Conservation (phyloP, 1,140 invertebrate genomes). For the Littorina saxatilis region DNA sequence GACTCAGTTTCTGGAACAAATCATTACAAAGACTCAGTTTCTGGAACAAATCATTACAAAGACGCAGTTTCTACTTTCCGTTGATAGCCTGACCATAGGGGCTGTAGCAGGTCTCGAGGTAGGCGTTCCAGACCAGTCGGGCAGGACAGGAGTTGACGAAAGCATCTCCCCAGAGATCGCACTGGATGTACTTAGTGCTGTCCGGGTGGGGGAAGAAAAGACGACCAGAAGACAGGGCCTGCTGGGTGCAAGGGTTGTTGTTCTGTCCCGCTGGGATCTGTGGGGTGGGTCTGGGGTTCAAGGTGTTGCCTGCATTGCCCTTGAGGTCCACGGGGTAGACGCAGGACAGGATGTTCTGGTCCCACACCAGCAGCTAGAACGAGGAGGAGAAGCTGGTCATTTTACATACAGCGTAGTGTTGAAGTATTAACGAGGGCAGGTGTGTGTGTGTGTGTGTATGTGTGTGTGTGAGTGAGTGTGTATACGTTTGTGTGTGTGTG, state of each 20-base stretch:
- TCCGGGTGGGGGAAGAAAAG: conserved; percentile 50
- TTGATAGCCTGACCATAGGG: conserved; percentile 27
- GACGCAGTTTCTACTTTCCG: no score
- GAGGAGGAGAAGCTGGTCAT: background rate
- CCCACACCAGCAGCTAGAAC: conserved; percentile 21
- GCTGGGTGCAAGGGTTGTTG: conserved; percentile 10
- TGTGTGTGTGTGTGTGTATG: no score
- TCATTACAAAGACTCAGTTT: no score
- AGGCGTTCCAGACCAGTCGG: conserved; percentile 54
- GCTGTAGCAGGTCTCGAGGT: conserved; percentile 47
- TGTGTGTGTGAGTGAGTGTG: no score
- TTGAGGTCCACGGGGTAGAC: background rate
- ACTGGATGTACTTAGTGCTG: conserved; percentile 50
- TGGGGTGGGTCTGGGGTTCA: background rate
- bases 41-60: no score
- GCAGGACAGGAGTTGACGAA: conserved; percentile 49
- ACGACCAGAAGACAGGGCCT: conserved; percentile 45
- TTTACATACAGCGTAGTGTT: no score
- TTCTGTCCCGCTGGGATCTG: background rate
- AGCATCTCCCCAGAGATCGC: conserved; percentile 44
- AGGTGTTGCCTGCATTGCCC: background rate
- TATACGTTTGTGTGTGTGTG: no score
- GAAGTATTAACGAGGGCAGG: no score
- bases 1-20: no score
- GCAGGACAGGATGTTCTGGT: conserved; percentile 31